These are phyloP conservation scores for fruit fly (Drosophila melanogaster) DNA, from an alignment of 1,140 invertebrate genomes.

Conservation along the genomic window DNA sequence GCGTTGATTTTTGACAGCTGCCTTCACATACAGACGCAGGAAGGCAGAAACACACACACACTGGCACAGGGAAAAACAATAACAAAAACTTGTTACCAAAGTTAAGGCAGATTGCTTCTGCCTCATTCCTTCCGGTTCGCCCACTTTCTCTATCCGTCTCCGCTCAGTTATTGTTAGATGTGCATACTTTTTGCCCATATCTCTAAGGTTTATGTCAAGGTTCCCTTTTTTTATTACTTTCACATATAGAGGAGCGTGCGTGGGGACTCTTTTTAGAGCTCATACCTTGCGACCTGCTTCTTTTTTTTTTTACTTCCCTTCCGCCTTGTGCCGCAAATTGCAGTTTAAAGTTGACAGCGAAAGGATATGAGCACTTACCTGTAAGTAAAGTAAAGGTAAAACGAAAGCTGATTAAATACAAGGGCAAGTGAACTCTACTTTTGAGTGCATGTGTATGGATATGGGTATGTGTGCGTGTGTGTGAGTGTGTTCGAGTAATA, in stretches of 20 bases:
- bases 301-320: slow-evolving; percentile 6
- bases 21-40: slow-evolving; percentile 63
- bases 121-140: slow-evolving; percentile 17
- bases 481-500: slow-evolving; percentile 42
- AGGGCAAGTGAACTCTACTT: slow-evolving; percentile 24
- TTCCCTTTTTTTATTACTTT: slow-evolving; percentile 74
- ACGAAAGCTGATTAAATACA: slow-evolving; percentile 78
- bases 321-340: slow-evolving; percentile 56
- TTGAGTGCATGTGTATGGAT: slow-evolving; percentile 1
- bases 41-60: slow-evolving; percentile 10
- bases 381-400: slow-evolving; percentile 69
- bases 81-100: slow-evolving; percentile 82
- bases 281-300: slow-evolving; percentile 48
- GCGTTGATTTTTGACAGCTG: slow-evolving; percentile 82
- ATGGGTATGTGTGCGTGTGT: background rate
- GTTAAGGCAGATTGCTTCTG: slow-evolving; percentile 74
- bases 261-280: slow-evolving; percentile 52
- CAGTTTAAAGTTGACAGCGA: slow-evolving; percentile 77
- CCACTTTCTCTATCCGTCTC: slow-evolving; percentile 9
- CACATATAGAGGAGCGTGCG: slow-evolving; percentile 28
- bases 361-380: slow-evolving; percentile 74
- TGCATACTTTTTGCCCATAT: slow-evolving; percentile 73
- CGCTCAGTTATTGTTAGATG: slow-evolving; percentile 69
- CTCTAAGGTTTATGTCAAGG: slow-evolving; percentile 82
- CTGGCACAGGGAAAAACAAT: slow-evolving; percentile 60